Evolutionary conservation across 2,797 vertebrate species (phyloP), one percentile per base, ranked within the genome.

Genomic region (Oryzias dopingdopingensis): DNA sequence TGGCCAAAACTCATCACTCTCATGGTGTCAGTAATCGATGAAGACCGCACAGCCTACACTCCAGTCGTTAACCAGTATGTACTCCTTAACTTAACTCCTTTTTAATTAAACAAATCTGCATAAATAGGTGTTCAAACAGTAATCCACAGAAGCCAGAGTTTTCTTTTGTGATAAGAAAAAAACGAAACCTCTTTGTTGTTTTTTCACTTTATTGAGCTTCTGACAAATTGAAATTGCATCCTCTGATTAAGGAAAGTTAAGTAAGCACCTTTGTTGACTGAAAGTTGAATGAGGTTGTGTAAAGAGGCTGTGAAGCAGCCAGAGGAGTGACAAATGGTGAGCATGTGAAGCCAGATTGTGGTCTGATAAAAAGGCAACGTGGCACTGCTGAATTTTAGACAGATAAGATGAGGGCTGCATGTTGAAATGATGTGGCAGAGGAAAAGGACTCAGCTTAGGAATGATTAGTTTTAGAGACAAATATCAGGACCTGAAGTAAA

Each of bases 1-100:
- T 99, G 96, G 97, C 94, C 95, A 43, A 98, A 98, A 55, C 91
- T 99, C 77, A 99, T 99, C 83, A 98, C 97, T 40, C 84, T 99
- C 64, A 99, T 99, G 95, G 92, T 99, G 68, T 97, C 96, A 20
- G 95, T 98, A 51, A 97, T 99, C 63, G 97, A 99, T 72, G 97
- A 99, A 59, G 97, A 99, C 88, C 93, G 95, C 74, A 95, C 92
- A 0, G 95, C 94, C 2, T 99, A 98, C 79, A 95, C 96, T 2
- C 97, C 97, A 43, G 82, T 95, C 68, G 89, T 99, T 80, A 99
- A 99, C 86, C 97, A 99, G 97, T 99, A 92, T 84, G 97, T 94
- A 43, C 40, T 54, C 20, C 50, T 68, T 63, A 15, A 53, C 60
- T 57, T 24, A 6, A n/a, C 12, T 14, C 17, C 5, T 15, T 17